Conservation (phyloP, 2,113 vertebrate genomes). For the Clinocottus analis region DNA sequence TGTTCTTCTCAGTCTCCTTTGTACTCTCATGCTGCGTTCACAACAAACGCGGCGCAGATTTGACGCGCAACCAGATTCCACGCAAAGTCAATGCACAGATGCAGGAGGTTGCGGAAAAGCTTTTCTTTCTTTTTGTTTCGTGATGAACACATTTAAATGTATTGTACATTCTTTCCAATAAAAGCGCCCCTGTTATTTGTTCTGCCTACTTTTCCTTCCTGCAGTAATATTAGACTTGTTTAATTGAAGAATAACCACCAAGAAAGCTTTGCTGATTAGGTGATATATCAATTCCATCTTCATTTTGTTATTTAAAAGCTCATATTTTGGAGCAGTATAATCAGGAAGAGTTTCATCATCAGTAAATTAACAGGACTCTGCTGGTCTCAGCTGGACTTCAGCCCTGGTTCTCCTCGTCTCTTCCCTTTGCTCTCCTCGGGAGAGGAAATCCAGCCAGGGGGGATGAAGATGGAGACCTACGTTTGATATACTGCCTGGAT, state of each 20-base stretch:
- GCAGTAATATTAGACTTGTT: not conserved
- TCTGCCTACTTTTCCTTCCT: not conserved
- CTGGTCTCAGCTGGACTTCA: not conserved
- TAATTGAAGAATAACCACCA: not conserved
- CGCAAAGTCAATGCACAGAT: no score
- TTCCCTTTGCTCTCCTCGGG: no score
- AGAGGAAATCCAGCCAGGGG: not conserved
- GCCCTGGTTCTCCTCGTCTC: not conserved
- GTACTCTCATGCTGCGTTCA: no score
- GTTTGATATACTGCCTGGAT: not conserved
- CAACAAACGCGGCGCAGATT: no score
- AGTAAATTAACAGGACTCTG: not conserved
- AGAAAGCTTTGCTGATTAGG: not conserved
- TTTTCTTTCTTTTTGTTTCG: not conserved
- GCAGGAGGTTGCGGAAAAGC: no score
- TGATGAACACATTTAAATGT: not conserved
- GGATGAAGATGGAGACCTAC: not conserved
- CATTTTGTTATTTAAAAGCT: not conserved
- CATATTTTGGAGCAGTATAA: not conserved
- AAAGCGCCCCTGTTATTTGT: not conserved
- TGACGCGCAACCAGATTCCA: no score
- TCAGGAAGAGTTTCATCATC: not conserved
- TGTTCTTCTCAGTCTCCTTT: not conserved
- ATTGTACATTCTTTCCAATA: not conserved
- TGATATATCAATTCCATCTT: not conserved